phyloP scores from a whole-genome alignment of 2,888 invertebrate genomes.

The Morinoia aosen region DNA sequence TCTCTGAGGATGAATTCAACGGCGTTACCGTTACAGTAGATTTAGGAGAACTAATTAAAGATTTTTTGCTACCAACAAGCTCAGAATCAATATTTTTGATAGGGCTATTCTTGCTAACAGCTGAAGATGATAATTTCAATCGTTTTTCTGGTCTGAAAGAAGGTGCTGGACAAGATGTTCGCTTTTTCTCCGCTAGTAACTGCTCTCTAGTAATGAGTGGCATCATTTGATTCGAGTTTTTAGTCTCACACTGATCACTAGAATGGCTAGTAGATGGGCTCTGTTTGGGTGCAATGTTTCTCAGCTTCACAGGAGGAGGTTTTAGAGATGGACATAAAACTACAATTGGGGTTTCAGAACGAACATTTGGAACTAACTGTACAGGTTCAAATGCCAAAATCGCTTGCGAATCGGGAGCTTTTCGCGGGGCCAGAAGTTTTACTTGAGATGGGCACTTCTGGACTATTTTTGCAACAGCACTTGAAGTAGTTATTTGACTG shows the following conservation, averaged over 20 bases:
- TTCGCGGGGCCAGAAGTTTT: not conserved
- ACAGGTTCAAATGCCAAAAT: not conserved
- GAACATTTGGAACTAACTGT: not conserved
- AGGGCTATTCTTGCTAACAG: not conserved
- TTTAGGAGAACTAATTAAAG: not conserved
- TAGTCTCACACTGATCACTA: not conserved
- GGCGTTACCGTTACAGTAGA: not conserved
- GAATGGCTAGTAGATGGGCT: not conserved
- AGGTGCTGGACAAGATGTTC: not conserved
- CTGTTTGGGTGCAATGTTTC: slow-evolving; percentile 33
- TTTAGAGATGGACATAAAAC: slow-evolving; percentile 15
- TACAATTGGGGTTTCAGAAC: not conserved
- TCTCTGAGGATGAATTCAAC: not conserved
- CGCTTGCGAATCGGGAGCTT: not conserved
- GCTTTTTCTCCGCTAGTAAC: not conserved
- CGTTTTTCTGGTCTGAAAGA: not conserved
- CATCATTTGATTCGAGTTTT: not conserved
- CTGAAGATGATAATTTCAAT: not conserved
- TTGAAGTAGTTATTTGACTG: not conserved
- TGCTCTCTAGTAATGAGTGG: not conserved
- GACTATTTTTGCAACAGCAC: not conserved
- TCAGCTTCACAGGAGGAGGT: not conserved
- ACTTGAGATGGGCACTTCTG: not conserved
- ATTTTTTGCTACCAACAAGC: not conserved
- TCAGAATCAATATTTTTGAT: not conserved